Conservation (phyloP, 1,140 invertebrate species). For the Oedothorax gibbosus region DNA sequence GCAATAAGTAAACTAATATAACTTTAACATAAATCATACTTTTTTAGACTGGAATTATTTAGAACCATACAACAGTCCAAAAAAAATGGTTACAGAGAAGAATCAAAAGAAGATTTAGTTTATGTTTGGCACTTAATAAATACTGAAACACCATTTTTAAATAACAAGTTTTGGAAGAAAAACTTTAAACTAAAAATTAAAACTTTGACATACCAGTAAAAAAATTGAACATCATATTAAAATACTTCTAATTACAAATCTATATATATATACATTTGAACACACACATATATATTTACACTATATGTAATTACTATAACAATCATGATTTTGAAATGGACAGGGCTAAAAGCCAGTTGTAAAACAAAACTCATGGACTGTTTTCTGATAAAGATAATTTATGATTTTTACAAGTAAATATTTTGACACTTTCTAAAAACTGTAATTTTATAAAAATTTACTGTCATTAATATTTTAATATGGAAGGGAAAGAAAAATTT, state of each 20-base stretch:
- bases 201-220: constrained; percentile 20
- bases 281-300: constrained; percentile 46
- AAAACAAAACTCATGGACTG: neutral
- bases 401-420: no score
- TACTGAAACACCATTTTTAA: neutral
- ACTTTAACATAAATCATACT: constrained; percentile 1
- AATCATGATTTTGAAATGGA: constrained; percentile 12
- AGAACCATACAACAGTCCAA: constrained; percentile 8
- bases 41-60: neutral
- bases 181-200: constrained; percentile 13
- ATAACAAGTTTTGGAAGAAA: constrained; percentile 14
- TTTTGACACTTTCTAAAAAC: no score
- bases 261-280: constrained; percentile 49
- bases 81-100: neutral
- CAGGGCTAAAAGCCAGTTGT: constrained; percentile 21
- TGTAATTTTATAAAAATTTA: no score
- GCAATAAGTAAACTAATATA: no score
- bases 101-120: constrained; percentile 28
- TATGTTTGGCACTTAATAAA: constrained; percentile 21
- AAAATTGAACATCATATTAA: constrained; percentile 55
- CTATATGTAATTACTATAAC: constrained; percentile 11
- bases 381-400: no score
- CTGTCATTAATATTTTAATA: no score
- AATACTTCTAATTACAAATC: constrained; percentile 54
- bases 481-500: no score